Conservation (phyloP, 1,140 invertebrate genomes). For the Micrasema minimum region DNA sequence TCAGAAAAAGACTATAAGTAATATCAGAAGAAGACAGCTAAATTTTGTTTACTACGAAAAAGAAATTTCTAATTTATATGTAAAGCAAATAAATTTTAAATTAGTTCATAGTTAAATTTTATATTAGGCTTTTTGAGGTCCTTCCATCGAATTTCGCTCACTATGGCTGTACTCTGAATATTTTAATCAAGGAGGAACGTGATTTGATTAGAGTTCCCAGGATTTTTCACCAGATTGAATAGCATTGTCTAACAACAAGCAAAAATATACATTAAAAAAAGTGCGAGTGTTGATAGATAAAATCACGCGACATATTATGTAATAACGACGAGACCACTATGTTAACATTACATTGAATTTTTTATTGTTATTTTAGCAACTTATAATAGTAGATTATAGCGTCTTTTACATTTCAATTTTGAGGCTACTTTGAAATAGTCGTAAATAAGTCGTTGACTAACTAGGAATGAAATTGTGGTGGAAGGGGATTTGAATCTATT, state of each 20-base stretch:
- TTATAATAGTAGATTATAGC: neutral
- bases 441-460: too few species aligned
- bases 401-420: too few species aligned
- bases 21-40: too few species aligned
- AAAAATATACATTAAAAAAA: neutral
- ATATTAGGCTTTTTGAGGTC: too few species aligned
- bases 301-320: neutral
- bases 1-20: too few species aligned
- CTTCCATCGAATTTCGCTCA: neutral
- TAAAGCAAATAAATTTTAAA: too few species aligned
- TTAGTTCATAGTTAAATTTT: too few species aligned
- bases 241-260: neutral
- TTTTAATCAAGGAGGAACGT: slow-evolving; percentile 27
- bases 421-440: too few species aligned
- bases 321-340: neutral
- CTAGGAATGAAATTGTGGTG: too few species aligned
- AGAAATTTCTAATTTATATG: too few species aligned
- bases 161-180: slow-evolving; percentile 9
- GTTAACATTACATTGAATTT: neutral
- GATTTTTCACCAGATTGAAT: neutral
- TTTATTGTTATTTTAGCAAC: neutral
- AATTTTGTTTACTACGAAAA: too few species aligned
- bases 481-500: too few species aligned
- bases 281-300: neutral
- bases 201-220: slow-evolving; percentile 13